Percentiles rank a stretch among this genome's conserved stretches.
Conservation (phyloP, 2,888 invertebrate genomes). For the Ophion obscuratus region DNA sequence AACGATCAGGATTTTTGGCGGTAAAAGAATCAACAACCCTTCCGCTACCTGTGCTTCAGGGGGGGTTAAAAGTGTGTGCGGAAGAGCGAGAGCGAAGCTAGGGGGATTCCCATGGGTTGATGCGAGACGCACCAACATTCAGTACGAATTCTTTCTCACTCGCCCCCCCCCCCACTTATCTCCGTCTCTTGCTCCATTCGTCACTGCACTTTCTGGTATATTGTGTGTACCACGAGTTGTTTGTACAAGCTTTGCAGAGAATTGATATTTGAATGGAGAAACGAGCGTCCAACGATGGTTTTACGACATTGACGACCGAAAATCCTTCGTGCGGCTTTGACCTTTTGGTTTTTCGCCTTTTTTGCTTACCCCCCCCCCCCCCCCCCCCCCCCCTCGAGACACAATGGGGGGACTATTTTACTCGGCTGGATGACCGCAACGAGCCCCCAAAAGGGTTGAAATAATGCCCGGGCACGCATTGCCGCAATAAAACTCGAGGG, state of each 20-base stretch:
- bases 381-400: neutral
- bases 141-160: neutral
- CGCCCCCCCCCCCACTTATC: neutral
- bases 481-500: slow-evolving; percentile 41
- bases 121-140: slow-evolving; percentile 1
- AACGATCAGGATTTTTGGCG: slow-evolving; percentile 58
- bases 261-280: slow-evolving; percentile 53
- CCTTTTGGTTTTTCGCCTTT: slow-evolving; percentile 49
- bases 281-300: slow-evolving; percentile 28
- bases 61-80: neutral
- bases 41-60: slow-evolving; percentile 69
- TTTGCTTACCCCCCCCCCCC: slow-evolving; percentile 3
- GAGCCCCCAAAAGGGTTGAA: slow-evolving; percentile 59
- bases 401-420: slow-evolving; percentile 25
- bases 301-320: slow-evolving; percentile 35
- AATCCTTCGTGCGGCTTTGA: slow-evolving; percentile 73
- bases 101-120: slow-evolving; percentile 19
- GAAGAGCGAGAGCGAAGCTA: slow-evolving; percentile 16
- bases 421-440: slow-evolving; percentile 59
- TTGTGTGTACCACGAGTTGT: slow-evolving; percentile 36
- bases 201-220: slow-evolving; percentile 59
- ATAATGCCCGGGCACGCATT: slow-evolving; percentile 22
- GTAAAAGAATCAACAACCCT: slow-evolving; percentile 73
- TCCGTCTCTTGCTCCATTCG: neutral
- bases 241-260: slow-evolving; percentile 58